Conservation (phyloP, 2,888 invertebrate species). For the Amorpha juglandis region DNA sequence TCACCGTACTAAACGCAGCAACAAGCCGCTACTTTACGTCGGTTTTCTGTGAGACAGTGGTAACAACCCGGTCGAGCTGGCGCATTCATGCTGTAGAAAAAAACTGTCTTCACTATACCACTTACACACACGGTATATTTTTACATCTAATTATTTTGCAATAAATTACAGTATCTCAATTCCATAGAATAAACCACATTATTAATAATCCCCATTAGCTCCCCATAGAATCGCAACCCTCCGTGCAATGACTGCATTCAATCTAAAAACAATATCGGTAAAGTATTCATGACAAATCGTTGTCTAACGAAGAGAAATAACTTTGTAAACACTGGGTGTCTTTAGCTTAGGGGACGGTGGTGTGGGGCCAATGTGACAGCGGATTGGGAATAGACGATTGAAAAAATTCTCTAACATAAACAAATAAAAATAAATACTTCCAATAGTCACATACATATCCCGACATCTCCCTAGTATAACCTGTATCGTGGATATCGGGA, state of each 20-base stretch:
- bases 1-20: too few species aligned
- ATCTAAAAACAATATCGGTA: slow-evolving; percentile 83
- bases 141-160: background rate
- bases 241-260: slow-evolving; percentile 61
- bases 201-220: slow-evolving; percentile 40
- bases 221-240: slow-evolving; percentile 38
- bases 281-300: slow-evolving; percentile 84
- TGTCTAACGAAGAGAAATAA: slow-evolving; percentile 83
- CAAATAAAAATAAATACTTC: too few species aligned
- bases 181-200: slow-evolving; percentile 26
- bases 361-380: slow-evolving; percentile 49
- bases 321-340: slow-evolving; percentile 75
- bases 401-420: too few species aligned
- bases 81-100: too few species aligned
- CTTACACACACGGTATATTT: too few species aligned
- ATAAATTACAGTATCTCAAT: background rate
- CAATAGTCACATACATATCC: too few species aligned
- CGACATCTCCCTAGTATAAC: too few species aligned
- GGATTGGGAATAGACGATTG: slow-evolving; percentile 33
- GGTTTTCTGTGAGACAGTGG: too few species aligned
- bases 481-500: too few species aligned
- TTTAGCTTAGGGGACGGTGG: slow-evolving; percentile 63
- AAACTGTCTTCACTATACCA: too few species aligned
- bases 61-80: too few species aligned
- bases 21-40: too few species aligned